Conservation (phyloP, 2,888 invertebrate genomes). For the Hypomecis atomaria region DNA sequence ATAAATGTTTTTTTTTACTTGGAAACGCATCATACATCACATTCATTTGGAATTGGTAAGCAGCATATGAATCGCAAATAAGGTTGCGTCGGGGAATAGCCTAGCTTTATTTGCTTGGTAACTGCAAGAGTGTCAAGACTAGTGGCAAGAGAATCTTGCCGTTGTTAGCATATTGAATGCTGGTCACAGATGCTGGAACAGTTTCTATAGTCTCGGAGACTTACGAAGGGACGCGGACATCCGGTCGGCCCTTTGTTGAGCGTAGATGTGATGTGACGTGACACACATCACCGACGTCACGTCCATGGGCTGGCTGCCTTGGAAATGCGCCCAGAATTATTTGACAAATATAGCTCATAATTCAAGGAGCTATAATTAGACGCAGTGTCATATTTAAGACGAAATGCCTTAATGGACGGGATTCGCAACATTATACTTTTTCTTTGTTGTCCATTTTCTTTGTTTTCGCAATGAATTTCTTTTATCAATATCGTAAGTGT, state of each 20-base stretch:
- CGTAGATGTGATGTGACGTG: conserved; percentile 43
- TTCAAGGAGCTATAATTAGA: conserved; percentile 54
- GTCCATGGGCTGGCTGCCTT: conserved; percentile 51
- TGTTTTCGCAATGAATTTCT: background rate
- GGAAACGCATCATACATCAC: conserved; percentile 14
- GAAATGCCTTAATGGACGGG: conserved; percentile 31
- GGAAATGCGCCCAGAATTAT: conserved; percentile 67
- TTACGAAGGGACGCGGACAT: conserved; percentile 26
- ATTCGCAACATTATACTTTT: conserved; percentile 15
- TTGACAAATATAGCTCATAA: conserved; percentile 51
- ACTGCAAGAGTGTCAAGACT: background rate
- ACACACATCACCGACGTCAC: conserved; percentile 48
- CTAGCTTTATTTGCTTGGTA: conserved; percentile 2
- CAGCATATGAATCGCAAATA: conserved; percentile 12
- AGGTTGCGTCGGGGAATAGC: conserved; percentile 4
- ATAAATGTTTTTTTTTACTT: conserved; percentile 8
- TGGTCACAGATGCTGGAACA: conserved; percentile 7
- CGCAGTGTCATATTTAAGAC: conserved; percentile 40
- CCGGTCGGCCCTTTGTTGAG: conserved; percentile 44
- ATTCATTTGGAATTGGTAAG: background rate
- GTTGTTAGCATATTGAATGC: conserved; percentile 16
- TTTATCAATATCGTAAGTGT: conserved; percentile 2
- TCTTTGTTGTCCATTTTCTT: conserved; percentile 17
- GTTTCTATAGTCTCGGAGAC: background rate
- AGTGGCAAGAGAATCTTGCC: conserved; percentile 2